Base-by-base conservation (phyloP, 2,888 invertebrate species). In the Hoplodrina ambigua region DNA sequence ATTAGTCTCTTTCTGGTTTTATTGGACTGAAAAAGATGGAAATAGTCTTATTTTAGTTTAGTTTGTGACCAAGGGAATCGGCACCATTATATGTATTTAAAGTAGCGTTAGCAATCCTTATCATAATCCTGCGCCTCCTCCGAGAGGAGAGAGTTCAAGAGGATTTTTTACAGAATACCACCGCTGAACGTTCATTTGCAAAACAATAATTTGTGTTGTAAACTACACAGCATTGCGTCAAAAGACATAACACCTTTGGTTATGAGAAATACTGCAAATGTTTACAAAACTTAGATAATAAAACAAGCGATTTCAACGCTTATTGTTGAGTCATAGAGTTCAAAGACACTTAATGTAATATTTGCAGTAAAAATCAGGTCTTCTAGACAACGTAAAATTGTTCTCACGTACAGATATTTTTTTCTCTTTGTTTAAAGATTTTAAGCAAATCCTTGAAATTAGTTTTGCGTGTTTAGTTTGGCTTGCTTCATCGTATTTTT, bases 371-470 rank as follows among this genome's bases (percentile, higher is more conserved):
- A 52, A 54, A 69, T 54, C 49, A 53, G 25, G 44, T 60, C 19
- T 53, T 57, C 11, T 19, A 33, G 52, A 69, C 11, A 73, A 59
- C 58, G 30, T 49, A 60, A 37, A 37, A 56, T 64, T 52, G 20
- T 71, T 71, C 71, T 46, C 65, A 70, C 70, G 75, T 65, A 8
- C 0, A 17, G 1, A 0, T n/a, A n/a, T 13, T 50, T 58, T 75
- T 59, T 50, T 69, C n/a, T 65, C 64, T 58, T 64, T 69, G 70
- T 70, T 72, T 41, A 20, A 41, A 37, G 10, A 11, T 25, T 70
- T 64, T 53, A 41, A 56, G 44, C 5, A 37, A 64, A 70, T 61
- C 57, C 71, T 57, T 71, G 65, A 50, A 54, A 75, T 70, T 70
- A 19, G 58, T 62, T 61, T 50, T 55, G 58, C 54, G 17, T 58